phyloP scores from a whole-genome alignment of 1,140 invertebrate species.

The Triops cancriformis region DNA sequence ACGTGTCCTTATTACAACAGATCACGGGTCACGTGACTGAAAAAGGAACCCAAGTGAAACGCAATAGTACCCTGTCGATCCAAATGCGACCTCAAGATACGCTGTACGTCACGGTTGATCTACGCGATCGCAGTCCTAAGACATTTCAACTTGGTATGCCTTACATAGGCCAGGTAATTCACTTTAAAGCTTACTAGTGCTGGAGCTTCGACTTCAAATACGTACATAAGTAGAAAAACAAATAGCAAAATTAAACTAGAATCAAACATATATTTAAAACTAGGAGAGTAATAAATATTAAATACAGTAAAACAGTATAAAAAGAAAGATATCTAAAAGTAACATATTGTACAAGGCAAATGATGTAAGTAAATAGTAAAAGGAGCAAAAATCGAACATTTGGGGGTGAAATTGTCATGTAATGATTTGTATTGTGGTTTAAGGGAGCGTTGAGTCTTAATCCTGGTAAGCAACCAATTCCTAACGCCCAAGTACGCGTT shows the following conservation, averaged over 20 bases:
- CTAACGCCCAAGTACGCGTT: conserved; percentile 35
- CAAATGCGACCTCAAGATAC: conserved; percentile 44
- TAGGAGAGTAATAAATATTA: too few species aligned
- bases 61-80: conserved; percentile 44
- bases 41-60: conserved; percentile 50
- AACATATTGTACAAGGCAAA: too few species aligned
- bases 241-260: too few species aligned
- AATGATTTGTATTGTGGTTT: not conserved
- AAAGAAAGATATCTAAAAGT: too few species aligned
- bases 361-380: too few species aligned
- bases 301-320: too few species aligned
- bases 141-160: conserved; percentile 56
- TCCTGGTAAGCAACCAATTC: conserved; percentile 36
- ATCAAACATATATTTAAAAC: too few species aligned
- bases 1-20: not conserved
- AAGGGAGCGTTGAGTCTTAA: not conserved
- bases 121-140: conserved; percentile 37
- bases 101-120: conserved; percentile 42
- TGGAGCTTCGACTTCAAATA: too few species aligned
- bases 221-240: too few species aligned
- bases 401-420: too few species aligned
- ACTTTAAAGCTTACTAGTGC: not conserved
- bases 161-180: conserved; percentile 50
- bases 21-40: conserved; percentile 44
- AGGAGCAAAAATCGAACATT: too few species aligned